Percentiles rank a stretch among this genome's conserved stretches.
phyloP scores from a whole-genome alignment of 2,113 vertebrate genomes.

The Hipposideros armiger region DNA sequence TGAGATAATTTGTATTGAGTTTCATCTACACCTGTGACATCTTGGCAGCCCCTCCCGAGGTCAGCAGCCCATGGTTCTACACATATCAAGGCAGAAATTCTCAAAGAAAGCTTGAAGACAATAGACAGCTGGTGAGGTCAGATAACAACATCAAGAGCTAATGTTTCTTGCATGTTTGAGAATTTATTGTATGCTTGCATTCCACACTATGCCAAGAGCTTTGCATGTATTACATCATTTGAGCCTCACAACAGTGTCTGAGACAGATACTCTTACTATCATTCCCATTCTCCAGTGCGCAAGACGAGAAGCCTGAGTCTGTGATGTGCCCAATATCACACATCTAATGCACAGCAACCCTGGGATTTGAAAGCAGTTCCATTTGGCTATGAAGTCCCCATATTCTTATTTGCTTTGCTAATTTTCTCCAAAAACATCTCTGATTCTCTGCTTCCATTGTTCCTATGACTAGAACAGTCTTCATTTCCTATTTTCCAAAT shows the following conservation, averaged over 20 bases:
- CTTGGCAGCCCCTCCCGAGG: neutral
- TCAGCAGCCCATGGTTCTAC: neutral
- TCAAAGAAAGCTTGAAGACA: neutral
- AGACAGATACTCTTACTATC: neutral
- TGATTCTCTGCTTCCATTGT: constrained; percentile 4
- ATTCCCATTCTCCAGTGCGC: neutral
- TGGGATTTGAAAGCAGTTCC: neutral
- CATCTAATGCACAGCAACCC: neutral
- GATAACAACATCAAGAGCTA: neutral
- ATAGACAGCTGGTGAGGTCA: neutral
- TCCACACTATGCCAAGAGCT: neutral
- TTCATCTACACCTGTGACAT: neutral
- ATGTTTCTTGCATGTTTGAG: neutral
- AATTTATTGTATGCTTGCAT: neutral
- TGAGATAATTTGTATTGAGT: neutral
- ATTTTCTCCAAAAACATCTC: constrained; percentile 50
- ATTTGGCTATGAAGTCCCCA: neutral
- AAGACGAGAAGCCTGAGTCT: constrained; percentile 5
- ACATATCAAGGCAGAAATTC: neutral
- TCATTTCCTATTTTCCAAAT: constrained; percentile 34
- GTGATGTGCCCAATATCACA: neutral
- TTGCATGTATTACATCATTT: neutral
- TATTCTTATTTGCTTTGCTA: neutral
- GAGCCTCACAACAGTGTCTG: neutral
- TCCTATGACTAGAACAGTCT: neutral